Percentiles rank a stretch among this genome's conserved stretches.
phyloP scores from a whole-genome alignment of 1,140 invertebrate species.

The Wiebesia pumilae region DNA sequence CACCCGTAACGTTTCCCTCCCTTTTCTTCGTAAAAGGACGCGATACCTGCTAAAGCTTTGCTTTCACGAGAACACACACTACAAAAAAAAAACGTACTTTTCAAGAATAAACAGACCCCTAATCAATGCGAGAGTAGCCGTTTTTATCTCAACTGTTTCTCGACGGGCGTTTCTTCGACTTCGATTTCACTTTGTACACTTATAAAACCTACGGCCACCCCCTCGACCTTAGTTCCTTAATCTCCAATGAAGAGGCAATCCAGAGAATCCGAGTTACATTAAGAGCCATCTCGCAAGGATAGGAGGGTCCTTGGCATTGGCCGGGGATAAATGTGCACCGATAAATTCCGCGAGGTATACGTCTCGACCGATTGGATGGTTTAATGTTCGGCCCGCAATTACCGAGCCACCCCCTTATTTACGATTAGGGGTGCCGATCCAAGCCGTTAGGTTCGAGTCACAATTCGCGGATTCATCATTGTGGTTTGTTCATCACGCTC shows the following conservation, averaged over 20 bases:
- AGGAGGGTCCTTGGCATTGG: background rate
- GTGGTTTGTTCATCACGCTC: background rate
- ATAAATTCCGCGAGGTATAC: background rate
- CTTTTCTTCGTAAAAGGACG: no score
- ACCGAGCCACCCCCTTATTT: background rate
- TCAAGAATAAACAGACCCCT: no score
- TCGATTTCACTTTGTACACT: background rate
- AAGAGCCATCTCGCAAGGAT: background rate
- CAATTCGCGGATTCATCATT: background rate
- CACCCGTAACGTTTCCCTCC: no score
- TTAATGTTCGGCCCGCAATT: background rate
- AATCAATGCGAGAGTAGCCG: background rate
- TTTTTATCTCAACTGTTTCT: background rate
- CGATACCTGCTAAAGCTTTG: no score
- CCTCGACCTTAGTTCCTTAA: background rate
- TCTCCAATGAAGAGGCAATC: background rate
- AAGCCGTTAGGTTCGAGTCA: background rate
- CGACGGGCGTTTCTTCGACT: background rate
- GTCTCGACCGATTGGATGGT: background rate
- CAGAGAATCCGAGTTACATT: background rate
- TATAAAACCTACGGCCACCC: background rate
- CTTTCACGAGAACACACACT: no score
- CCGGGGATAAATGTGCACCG: background rate
- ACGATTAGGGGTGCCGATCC: background rate
- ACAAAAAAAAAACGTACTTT: no score